These are phyloP conservation scores for Drosophila serrata DNA, from an alignment of 1,140 invertebrate species.

Conservation along the genomic window DNA sequence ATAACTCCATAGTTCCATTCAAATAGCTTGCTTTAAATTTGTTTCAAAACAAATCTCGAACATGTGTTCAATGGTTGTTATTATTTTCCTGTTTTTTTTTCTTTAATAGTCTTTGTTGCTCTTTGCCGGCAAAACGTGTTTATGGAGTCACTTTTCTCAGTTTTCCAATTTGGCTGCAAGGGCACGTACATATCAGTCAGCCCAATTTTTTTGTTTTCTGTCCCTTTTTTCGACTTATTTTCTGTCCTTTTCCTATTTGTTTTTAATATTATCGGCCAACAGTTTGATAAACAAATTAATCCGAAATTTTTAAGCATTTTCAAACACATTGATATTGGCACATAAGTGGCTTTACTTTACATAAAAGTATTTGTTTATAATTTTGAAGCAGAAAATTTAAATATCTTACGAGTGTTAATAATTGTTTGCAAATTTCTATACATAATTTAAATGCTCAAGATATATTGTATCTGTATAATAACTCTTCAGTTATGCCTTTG, in stretches of 20 bases:
- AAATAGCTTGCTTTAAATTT: no score
- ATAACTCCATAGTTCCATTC: no score
- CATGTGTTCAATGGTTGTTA: no score
- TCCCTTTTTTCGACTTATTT: not conserved
- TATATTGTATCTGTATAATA: not conserved
- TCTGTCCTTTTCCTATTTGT: not conserved
- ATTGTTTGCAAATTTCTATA: no score
- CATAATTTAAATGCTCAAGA: not conserved
- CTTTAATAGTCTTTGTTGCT: slow-evolving; percentile 19
- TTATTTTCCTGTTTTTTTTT: slow-evolving; percentile 5
- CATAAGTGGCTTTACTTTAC: not conserved
- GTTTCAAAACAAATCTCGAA: no score
- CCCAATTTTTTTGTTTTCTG: not conserved
- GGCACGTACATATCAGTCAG: slow-evolving; percentile 46
- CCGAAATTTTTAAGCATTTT: slow-evolving; percentile 22
- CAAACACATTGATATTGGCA: not conserved
- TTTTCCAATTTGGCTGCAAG: slow-evolving; percentile 45
- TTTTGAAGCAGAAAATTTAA: not conserved
- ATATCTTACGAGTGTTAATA: no score
- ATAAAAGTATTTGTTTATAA: not conserved
- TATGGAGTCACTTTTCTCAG: slow-evolving; percentile 63
- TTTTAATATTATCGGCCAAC: slow-evolving; percentile 24
- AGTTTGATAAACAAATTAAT: slow-evolving; percentile 70
- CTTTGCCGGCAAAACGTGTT: slow-evolving; percentile 57
- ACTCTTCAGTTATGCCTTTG: not conserved